These are phyloP conservation scores for Microcebus griseorufus DNA, from an alignment of 2,113 vertebrate genomes.

Conservation along the genomic window DNA sequence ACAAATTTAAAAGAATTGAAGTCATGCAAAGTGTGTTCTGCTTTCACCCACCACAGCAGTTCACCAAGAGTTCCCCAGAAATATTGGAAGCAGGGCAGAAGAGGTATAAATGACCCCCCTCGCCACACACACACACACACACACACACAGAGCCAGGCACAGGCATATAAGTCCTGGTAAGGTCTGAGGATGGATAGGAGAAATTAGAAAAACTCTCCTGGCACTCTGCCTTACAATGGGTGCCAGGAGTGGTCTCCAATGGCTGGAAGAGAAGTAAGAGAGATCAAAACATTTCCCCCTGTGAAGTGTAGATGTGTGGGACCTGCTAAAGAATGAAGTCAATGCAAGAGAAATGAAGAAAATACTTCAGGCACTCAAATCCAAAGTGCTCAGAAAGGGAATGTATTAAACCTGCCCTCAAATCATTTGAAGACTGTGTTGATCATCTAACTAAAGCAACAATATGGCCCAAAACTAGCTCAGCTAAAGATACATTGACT, in stretches of 20 bases:
- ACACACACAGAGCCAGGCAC: neutral
- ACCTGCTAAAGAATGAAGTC: neutral
- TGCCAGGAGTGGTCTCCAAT: neutral
- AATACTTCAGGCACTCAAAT: neutral
- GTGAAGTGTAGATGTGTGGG: neutral
- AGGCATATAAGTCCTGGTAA: neutral
- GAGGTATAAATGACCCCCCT: neutral
- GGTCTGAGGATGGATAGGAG: neutral
- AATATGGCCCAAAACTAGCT: neutral
- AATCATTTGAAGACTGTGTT: neutral
- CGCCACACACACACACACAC: too few relatives aligned
- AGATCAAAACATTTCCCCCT: neutral
- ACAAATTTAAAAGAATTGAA: neutral
- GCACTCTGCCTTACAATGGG: neutral
- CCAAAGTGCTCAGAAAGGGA: neutral
- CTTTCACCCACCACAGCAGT: neutral
- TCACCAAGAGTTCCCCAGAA: neutral
- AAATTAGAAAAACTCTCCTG: neutral
- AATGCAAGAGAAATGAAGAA: neutral
- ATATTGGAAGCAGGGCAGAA: neutral
- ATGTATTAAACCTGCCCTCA: neutral
- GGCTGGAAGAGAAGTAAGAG: neutral
- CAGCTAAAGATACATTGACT: neutral
- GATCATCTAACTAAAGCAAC: neutral
- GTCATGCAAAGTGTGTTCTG: neutral